Evolutionary conservation across 2,888 invertebrate species (phyloP).

Genomic region (Steinernema carpocapsae): DNA sequence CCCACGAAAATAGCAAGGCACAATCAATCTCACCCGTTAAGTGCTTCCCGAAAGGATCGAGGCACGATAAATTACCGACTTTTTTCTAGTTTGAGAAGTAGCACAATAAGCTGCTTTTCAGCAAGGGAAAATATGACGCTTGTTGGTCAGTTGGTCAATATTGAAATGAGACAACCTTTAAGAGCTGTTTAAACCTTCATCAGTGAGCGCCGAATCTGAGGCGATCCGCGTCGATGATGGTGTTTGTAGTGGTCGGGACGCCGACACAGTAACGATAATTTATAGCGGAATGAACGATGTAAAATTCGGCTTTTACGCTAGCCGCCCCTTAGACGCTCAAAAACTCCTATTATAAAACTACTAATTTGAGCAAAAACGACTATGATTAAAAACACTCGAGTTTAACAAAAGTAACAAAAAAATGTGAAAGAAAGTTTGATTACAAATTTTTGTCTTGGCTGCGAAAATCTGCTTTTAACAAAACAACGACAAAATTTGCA

Average conservation of each 20-base stretch:
- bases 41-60: conserved; percentile 31
- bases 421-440: no score
- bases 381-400: no score
- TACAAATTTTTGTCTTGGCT: no score
- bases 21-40: conserved; percentile 33
- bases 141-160: no score
- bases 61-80: conserved; percentile 31
- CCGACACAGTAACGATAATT: conserved; percentile 29
- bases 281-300: conserved; percentile 12
- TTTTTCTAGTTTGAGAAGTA: neutral
- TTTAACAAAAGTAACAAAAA: no score
- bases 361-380: no score
- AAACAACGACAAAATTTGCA: no score
- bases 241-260: conserved; percentile 4
- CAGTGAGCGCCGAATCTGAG: neutral
- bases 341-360: no score
- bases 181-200: conserved; percentile 12
- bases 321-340: no score
- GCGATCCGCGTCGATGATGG: neutral
- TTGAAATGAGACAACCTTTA: neutral
- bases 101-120: neutral
- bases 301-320: neutral
- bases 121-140: no score
- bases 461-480: no score
- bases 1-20: conserved; percentile 30